A percentile compares a stretch with the other conserved stretches of the same genome.
These are phyloP conservation scores for Hassar affinis DNA, from an alignment of 2,113 vertebrate genomes.

Conservation along the genomic window DNA sequence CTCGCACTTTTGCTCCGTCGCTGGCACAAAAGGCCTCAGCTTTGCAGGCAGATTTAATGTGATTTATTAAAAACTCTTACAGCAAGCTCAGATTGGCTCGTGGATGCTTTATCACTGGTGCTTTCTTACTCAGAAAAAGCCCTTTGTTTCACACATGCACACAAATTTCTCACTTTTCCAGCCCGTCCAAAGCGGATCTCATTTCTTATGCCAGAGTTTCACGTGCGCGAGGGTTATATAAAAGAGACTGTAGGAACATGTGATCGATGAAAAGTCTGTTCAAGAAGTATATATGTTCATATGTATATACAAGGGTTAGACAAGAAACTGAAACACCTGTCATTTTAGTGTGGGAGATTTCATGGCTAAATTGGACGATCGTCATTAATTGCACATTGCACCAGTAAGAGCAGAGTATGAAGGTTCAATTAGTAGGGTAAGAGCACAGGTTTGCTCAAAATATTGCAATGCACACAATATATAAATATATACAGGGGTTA, in stretches of 20 bases:
- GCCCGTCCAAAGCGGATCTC: neutral
- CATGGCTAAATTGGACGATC: too few species aligned
- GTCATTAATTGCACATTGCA: too few species aligned
- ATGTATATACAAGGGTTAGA: too few species aligned
- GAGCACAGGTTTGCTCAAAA: too few species aligned
- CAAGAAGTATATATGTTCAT: neutral
- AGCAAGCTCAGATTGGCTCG: neutral
- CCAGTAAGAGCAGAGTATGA: too few species aligned
- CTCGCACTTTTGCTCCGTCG: neutral
- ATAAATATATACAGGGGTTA: too few species aligned
- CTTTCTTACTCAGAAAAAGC: neutral
- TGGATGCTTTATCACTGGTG: neutral
- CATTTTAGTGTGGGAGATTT: too few species aligned
- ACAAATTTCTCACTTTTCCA: neutral
- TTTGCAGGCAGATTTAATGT: constrained; percentile 5
- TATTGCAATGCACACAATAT: too few species aligned
- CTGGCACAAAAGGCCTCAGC: neutral
- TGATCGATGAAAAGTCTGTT: neutral
- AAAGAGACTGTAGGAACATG: neutral
- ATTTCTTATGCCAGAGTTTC: neutral
- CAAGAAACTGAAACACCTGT: too few species aligned
- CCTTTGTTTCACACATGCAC: neutral
- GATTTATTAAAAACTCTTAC: constrained; percentile 1
- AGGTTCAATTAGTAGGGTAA: too few species aligned
- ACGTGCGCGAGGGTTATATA: neutral